These are phyloP conservation scores for Leptogaster cylindrica DNA, from an alignment of 2,888 invertebrate genomes.

Conservation along the genomic window DNA sequence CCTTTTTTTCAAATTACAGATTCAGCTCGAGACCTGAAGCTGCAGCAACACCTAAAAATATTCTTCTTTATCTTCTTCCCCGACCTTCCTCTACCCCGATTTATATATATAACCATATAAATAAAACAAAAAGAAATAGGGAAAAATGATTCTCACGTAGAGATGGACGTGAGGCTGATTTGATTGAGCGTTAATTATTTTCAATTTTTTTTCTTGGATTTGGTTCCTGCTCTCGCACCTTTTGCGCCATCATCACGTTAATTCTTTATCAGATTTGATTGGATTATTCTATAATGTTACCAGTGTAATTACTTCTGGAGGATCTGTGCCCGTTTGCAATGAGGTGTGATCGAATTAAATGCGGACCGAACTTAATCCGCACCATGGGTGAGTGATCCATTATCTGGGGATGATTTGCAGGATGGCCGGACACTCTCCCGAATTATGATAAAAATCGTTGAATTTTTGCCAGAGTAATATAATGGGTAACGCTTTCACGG, in stretches of 20 bases:
- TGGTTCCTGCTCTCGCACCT: conserved; percentile 30
- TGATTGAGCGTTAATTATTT: conserved; percentile 56
- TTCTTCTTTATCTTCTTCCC: conserved; percentile 20
- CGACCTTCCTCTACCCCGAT: too few relatives aligned
- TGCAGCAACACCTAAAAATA: conserved; percentile 28
- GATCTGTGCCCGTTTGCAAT: conserved; percentile 5
- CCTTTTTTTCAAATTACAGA: conserved; percentile 15
- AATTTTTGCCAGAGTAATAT: too few relatives aligned
- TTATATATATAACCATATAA: too few relatives aligned
- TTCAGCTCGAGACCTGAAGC: conserved; percentile 27
- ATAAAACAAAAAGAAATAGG: too few relatives aligned
- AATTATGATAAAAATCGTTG: too few relatives aligned
- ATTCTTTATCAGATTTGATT: conserved; percentile 40
- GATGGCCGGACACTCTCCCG: not conserved
- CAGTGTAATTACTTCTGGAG: conserved; percentile 35
- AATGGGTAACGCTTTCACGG: too few relatives aligned
- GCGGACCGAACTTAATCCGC: conserved; percentile 7
- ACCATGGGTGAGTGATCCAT: conserved; percentile 16
- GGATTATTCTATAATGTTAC: conserved; percentile 37
- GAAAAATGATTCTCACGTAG: conserved; percentile 62
- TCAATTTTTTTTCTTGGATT: conserved; percentile 33
- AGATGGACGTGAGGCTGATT: conserved; percentile 62
- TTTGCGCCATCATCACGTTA: conserved; percentile 35
- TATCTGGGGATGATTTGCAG: conserved; percentile 5
- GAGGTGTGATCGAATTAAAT: conserved; percentile 36